A percentile compares a stretch with the other conserved stretches of the same genome.
Conservation (phyloP, 2,113 vertebrate genomes). For the Ceyx cyanopectus region DNA sequence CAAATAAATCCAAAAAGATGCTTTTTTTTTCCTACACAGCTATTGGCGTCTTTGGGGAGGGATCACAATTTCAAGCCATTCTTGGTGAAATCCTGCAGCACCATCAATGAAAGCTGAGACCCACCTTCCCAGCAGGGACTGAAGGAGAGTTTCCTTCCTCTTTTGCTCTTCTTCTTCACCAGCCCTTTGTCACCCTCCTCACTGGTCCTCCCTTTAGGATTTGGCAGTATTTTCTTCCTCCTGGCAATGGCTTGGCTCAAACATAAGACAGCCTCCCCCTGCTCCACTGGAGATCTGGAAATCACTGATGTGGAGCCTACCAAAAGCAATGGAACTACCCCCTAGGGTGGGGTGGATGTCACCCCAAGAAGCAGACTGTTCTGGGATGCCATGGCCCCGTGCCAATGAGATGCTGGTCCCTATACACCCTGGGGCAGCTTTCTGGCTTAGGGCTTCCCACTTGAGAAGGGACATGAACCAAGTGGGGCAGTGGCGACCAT, state of each 20-base stretch:
- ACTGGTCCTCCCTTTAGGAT: neutral
- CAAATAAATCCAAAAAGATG: neutral
- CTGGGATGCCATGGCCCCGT: neutral
- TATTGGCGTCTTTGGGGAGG: rapidly evolving
- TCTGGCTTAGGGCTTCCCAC: neutral
- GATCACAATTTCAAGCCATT: neutral
- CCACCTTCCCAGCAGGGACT: rapidly evolving
- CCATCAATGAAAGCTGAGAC: rapidly evolving
- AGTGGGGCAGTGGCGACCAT: neutral
- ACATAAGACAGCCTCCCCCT: neutral
- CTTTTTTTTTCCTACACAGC: rapidly evolving
- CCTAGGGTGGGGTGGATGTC: neutral
- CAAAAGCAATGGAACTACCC: neutral
- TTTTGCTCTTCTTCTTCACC: neutral
- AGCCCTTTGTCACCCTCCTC: neutral
- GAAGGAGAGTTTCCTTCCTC: neutral
- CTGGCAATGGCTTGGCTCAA: neutral
- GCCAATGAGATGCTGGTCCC: neutral
- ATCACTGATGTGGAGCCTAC: neutral
- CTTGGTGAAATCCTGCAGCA: neutral
- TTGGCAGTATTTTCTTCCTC: slow-evolving; percentile 42
- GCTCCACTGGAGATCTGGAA: neutral
- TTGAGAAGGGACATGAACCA: neutral
- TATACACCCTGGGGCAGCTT: neutral
- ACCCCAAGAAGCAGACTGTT: neutral